Evolutionary conservation across 2,888 invertebrate genomes (phyloP).

Genomic region (Nemapogon koenigi): DNA sequence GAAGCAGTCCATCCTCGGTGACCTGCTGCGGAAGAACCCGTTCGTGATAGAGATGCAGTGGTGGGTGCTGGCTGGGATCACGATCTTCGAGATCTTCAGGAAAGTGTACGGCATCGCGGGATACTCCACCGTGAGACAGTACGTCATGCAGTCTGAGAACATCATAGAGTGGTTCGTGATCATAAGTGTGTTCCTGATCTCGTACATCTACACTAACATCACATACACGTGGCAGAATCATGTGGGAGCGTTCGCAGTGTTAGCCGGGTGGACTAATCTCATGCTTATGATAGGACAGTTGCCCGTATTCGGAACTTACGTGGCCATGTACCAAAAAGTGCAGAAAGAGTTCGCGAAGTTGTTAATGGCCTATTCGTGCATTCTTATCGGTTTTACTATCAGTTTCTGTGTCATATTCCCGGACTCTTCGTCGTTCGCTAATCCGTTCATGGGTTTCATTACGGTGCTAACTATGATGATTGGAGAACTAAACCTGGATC

Average conservation of each 20-base stretch:
- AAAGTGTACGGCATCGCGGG: conserved; percentile 84
- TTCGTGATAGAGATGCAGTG: conserved; percentile 82
- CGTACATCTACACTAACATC: conserved; percentile 78
- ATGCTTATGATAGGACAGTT: conserved; percentile 91
- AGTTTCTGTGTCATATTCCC: conserved; percentile 90
- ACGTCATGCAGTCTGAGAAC: conserved; percentile 84
- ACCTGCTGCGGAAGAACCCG: conserved; percentile 76
- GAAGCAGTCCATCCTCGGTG: conserved; percentile 79
- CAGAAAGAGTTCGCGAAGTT: conserved; percentile 87
- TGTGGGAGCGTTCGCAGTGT: conserved; percentile 84
- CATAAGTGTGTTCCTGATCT: conserved; percentile 81
- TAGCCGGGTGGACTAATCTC: conserved; percentile 88
- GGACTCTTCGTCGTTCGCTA: conserved; percentile 80
- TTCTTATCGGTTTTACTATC: conserved; percentile 85
- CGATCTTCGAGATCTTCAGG: conserved; percentile 79
- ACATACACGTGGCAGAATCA: conserved; percentile 86
- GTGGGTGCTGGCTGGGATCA: conserved; percentile 81
- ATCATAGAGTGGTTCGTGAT: conserved; percentile 89
- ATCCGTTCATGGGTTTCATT: conserved; percentile 84
- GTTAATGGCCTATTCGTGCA: conserved; percentile 84
- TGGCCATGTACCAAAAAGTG: conserved; percentile 89
- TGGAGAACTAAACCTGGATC: conserved; percentile 80
- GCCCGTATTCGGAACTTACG: conserved; percentile 87
- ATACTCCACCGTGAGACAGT: conserved; percentile 81
- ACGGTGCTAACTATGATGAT: conserved; percentile 91